A percentile compares a stretch with the other conserved stretches of the same genome.
phyloP scores from a whole-genome alignment of 2,113 vertebrate species.

The Procavia capensis region DNA sequence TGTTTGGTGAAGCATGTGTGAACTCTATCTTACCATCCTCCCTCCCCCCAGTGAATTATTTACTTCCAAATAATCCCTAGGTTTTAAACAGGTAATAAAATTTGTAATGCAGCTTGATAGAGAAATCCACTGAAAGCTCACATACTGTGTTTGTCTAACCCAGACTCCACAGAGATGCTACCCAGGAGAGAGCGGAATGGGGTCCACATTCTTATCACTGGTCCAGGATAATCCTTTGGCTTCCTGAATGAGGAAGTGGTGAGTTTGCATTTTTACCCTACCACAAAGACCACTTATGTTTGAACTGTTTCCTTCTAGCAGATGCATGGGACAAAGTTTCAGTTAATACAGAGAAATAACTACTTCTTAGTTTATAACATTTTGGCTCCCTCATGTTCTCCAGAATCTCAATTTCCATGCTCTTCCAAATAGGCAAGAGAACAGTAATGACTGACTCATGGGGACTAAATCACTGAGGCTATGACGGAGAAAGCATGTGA shows the following conservation, averaged over 20 bases:
- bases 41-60: background rate
- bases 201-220: background rate
- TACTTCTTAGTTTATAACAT: slow-evolving; percentile 5
- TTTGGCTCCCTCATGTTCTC: background rate
- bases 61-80: slow-evolving; percentile 24
- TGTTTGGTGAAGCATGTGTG: background rate
- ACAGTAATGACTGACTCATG: background rate
- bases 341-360: slow-evolving; percentile 45
- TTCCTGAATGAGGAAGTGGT: background rate
- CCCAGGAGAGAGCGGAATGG: slow-evolving; percentile 7
- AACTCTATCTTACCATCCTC: background rate
- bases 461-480: background rate
- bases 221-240: background rate
- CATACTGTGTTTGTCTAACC: slow-evolving; percentile 3
- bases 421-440: slow-evolving; percentile 25
- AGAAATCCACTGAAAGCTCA: slow-evolving; percentile 49
- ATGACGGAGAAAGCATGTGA: background rate
- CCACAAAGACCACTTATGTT: background rate
- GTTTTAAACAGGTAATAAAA: slow-evolving; percentile 63
- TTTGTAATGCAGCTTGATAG: slow-evolving; percentile 21
- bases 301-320: slow-evolving; percentile 37
- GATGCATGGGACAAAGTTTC: slow-evolving; percentile 28
- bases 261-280: background rate
- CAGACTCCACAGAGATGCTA: slow-evolving; percentile 35
- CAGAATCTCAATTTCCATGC: slow-evolving; percentile 26